phyloP scores from a whole-genome alignment of 1,140 invertebrate genomes.

The Luehdorfia chinensis region DNA sequence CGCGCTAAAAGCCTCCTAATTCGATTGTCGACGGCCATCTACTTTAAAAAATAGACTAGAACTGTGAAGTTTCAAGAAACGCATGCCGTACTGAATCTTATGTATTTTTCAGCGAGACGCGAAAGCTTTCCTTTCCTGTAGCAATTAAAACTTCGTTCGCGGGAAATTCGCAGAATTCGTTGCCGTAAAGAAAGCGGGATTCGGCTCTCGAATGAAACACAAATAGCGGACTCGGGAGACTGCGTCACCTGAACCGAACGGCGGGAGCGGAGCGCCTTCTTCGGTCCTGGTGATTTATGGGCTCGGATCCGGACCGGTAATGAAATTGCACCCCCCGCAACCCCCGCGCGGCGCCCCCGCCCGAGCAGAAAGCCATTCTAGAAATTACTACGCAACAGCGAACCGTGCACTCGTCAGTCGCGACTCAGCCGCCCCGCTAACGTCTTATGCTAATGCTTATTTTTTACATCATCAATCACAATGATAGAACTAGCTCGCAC shows the following conservation, averaged over 20 bases:
- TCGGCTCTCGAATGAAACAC: slow-evolving; percentile 55
- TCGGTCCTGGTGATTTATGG: slow-evolving; percentile 78
- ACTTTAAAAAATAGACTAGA: slow-evolving; percentile 70
- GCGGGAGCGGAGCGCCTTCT: slow-evolving; percentile 59
- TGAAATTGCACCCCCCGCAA: slow-evolving; percentile 71
- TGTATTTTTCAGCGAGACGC: too few species aligned
- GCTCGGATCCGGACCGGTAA: slow-evolving; percentile 77
- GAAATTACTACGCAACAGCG: slow-evolving; percentile 73
- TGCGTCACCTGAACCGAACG: slow-evolving; percentile 68
- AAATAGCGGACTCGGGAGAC: slow-evolving; percentile 61
- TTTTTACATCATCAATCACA: slow-evolving; percentile 51
- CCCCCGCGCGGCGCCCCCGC: slow-evolving; percentile 23
- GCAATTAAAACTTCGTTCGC: slow-evolving; percentile 66
- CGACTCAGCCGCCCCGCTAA: slow-evolving; percentile 1
- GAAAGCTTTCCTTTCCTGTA: neutral
- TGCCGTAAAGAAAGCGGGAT: slow-evolving; percentile 67
- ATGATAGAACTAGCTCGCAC: slow-evolving; percentile 22
- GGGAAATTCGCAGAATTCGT: slow-evolving; percentile 56
- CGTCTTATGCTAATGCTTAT: slow-evolving; percentile 54
- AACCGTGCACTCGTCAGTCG: slow-evolving; percentile 37
- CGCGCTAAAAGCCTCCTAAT: slow-evolving; percentile 73
- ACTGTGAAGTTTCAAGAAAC: too few species aligned
- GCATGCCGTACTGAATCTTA: too few species aligned
- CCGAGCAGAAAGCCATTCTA: slow-evolving; percentile 59
- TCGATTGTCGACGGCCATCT: slow-evolving; percentile 61